These are phyloP conservation scores for Protobothrops mucrosquamatus DNA, from an alignment of 2,113 vertebrate species.

Conservation along the genomic window DNA sequence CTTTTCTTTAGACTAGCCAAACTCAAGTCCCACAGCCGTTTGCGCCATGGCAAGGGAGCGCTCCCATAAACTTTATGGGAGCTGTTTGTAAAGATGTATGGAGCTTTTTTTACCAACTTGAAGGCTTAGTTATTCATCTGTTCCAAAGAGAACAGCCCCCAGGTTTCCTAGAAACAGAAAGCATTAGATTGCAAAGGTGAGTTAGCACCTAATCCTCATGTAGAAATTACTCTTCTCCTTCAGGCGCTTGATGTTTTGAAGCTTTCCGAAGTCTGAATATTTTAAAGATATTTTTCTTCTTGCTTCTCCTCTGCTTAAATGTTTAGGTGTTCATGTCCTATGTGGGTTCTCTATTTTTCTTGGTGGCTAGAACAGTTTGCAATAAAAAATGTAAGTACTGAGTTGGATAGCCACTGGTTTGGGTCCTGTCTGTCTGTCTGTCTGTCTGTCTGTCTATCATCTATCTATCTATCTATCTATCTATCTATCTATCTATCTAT, in stretches of 20 bases:
- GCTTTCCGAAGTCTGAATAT: background rate
- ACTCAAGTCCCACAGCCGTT: no score
- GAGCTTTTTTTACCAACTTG: background rate
- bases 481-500: no score
- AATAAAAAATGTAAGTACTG: background rate
- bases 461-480: no score
- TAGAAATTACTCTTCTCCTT: background rate
- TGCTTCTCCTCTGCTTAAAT: background rate
- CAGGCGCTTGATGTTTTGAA: background rate
- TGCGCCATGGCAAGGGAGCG: background rate
- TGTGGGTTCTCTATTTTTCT: background rate
- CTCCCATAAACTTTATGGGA: background rate
- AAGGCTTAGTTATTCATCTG: background rate
- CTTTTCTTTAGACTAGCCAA: no score
- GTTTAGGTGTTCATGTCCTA: background rate
- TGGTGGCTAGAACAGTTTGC: background rate
- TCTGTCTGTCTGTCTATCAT: no score
- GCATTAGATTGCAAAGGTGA: background rate
- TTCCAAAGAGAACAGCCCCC: background rate
- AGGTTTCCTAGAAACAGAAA: background rate
- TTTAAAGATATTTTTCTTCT: background rate
- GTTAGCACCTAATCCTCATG: no score
- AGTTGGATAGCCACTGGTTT: background rate
- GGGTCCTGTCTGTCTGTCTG: background rate
- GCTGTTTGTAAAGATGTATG: background rate